A percentile compares a stretch with the other conserved stretches of the same genome.
Evolutionary conservation across 2,113 vertebrate genomes (phyloP).

Genomic region (Podarcis raffonei): DNA sequence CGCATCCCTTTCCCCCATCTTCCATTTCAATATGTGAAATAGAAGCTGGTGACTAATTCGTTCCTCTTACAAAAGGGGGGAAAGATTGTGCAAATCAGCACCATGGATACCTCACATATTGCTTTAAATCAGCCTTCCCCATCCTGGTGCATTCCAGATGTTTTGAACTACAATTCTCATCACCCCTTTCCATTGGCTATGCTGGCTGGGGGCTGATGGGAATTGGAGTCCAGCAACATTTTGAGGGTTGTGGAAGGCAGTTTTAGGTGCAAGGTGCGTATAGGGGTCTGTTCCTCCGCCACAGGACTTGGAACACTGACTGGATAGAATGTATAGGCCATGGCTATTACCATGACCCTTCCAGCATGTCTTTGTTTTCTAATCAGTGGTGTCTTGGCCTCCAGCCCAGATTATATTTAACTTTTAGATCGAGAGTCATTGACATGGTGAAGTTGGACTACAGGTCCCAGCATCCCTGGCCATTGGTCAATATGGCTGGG

Average conservation of each 20-base stretch:
- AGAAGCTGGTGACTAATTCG: not conserved
- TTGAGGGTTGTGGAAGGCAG: too few species aligned
- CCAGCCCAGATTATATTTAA: not conserved
- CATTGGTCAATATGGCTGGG: too few species aligned
- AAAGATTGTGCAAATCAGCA: not conserved
- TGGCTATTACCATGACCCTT: not conserved
- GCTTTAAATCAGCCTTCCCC: too few species aligned
- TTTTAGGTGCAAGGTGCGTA: too few species aligned
- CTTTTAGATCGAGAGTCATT: not conserved
- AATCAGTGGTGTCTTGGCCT: not conserved
- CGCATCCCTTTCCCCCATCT: not conserved
- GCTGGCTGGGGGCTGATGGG: too few species aligned
- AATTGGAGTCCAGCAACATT: too few species aligned
- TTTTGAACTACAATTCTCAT: too few species aligned
- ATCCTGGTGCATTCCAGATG: too few species aligned
- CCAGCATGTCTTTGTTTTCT: not conserved
- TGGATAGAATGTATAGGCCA: not conserved
- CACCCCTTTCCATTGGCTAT: too few species aligned
- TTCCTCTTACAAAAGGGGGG: not conserved
- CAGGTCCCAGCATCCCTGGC: too few species aligned
- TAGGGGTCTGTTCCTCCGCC: not conserved
- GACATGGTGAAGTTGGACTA: too few species aligned
- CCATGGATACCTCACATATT: not conserved
- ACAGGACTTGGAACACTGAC: not conserved
- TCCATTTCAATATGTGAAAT: not conserved